Evolutionary conservation across 1,140 invertebrate species (phyloP), one percentile per base, ranked within the genome.

Genomic region (Calycopis cecrops): DNA sequence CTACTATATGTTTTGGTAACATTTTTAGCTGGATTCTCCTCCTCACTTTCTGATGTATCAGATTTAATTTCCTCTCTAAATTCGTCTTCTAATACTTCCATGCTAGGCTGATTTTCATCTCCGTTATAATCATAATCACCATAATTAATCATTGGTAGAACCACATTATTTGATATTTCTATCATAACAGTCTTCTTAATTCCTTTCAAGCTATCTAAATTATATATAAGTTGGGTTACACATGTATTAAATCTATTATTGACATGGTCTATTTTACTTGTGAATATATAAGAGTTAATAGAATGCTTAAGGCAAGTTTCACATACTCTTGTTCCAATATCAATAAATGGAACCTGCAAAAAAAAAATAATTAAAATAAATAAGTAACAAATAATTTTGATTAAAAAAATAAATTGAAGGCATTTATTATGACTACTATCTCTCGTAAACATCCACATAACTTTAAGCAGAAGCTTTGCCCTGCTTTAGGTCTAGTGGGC

Each of bases 71-170:
- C 54, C 9, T 69, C 47, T 63, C 84, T 78, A 54, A 82, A 87
- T 55, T 87, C 84, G 38, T 85, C 84, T 75, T 87, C 84, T 51
- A 87, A 53, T 21, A 85, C 66, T 33, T 83, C 76, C n/a, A 79
- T 56, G 59, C 72, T 67, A 0, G 70, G 33, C 57, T 79, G 65
- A 12, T 49, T 52, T 40, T 76, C 76, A 40, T 83, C 75, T 12
- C 72, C 56, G 33, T 67, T 58, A n/a, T 68, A 63, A 35, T 68
- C 56, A 9, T 70, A 34, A 37, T 35, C 35, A 34, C 33, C 40
- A 4, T 44, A 54, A n/a, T 71, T 52, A 11, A 64, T 62, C 6
- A 54, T 52, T 8, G 78, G 73, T 51, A 85, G 59, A 40, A 86
- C 72, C 37, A 62, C 58, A 35, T 80, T 51, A 40, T 69, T 55